These are phyloP conservation scores for Mesochorus sp. DNA, from an alignment of 2,888 invertebrate species.

Conservation along the genomic window DNA sequence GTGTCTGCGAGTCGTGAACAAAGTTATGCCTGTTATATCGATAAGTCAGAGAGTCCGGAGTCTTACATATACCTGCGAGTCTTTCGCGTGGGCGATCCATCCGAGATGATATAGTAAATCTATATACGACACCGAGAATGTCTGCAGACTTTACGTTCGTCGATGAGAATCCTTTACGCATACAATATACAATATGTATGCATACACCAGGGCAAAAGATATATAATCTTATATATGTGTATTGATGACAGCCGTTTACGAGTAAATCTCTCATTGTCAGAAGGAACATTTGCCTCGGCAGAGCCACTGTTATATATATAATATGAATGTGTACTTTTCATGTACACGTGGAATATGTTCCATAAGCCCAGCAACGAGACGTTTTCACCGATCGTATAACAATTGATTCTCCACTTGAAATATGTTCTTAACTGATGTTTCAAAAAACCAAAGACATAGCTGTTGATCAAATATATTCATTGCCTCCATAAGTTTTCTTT, in stretches of 20 bases:
- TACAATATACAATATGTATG: background rate
- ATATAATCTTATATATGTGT: background rate
- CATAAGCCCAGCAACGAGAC: too few species aligned
- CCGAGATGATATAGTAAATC: slow-evolving; percentile 23
- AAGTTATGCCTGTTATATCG: slow-evolving; percentile 57
- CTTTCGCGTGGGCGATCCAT: slow-evolving; percentile 50
- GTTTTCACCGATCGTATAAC: too few species aligned
- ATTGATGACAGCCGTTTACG: slow-evolving; percentile 6
- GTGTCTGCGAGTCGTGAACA: slow-evolving; percentile 49
- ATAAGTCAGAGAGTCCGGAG: slow-evolving; percentile 54
- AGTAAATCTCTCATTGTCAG: slow-evolving; percentile 39
- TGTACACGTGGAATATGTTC: too few species aligned
- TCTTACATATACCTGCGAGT: slow-evolving; percentile 40
- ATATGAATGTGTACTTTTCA: background rate
- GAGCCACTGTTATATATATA: background rate
- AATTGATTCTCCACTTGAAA: too few species aligned
- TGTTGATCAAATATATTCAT: too few species aligned
- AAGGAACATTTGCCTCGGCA: background rate
- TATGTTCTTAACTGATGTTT: too few species aligned
- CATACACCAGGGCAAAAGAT: background rate
- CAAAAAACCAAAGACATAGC: too few species aligned
- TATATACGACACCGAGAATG: background rate
- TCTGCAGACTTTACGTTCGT: slow-evolving; percentile 22
- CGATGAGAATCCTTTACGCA: background rate
- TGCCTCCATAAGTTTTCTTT: too few species aligned